A percentile compares a stretch with the other conserved stretches of the same genome.
These are phyloP conservation scores for Neelides sp. DNA, from an alignment of 1,140 invertebrate genomes.

Conservation along the genomic window DNA sequence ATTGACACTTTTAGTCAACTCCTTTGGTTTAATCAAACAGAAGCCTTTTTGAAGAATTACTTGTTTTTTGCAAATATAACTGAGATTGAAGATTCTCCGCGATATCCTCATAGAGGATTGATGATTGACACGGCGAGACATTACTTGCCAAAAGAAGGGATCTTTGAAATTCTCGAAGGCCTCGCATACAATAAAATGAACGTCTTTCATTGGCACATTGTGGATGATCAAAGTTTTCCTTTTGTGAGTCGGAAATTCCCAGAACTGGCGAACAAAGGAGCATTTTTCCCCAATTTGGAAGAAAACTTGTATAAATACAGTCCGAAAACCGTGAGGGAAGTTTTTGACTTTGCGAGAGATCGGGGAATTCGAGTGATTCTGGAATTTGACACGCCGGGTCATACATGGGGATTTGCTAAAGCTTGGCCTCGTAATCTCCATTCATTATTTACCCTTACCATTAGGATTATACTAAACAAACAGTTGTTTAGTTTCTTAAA, in stretches of 20 bases:
- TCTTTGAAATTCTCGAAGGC: conserved; percentile 38
- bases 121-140: conserved; percentile 44
- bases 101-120: conserved; percentile 41
- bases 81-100: conserved; percentile 39
- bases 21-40: conserved; percentile 11
- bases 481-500: neutral
- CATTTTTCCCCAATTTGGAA: conserved; percentile 14
- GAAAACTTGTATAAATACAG: conserved; percentile 48
- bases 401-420: conserved; percentile 15
- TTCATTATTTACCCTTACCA: neutral
- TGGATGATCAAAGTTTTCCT: conserved; percentile 48
- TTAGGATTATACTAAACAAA: neutral
- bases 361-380: conserved; percentile 49
- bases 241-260: conserved; percentile 44
- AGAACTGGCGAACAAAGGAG: conserved; percentile 31
- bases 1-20: conserved; percentile 67
- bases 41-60: neutral
- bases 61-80: conserved; percentile 36
- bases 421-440: conserved; percentile 14
- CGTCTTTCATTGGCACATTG: conserved; percentile 52
- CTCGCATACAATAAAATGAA: conserved; percentile 49
- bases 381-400: conserved; percentile 52
- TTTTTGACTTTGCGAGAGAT: conserved; percentile 45
- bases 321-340: conserved; percentile 38
- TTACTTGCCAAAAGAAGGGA: conserved; percentile 36